These are phyloP conservation scores for Bambusicola thoracicus DNA, from an alignment of 2,113 vertebrate genomes.

Conservation along the genomic window DNA sequence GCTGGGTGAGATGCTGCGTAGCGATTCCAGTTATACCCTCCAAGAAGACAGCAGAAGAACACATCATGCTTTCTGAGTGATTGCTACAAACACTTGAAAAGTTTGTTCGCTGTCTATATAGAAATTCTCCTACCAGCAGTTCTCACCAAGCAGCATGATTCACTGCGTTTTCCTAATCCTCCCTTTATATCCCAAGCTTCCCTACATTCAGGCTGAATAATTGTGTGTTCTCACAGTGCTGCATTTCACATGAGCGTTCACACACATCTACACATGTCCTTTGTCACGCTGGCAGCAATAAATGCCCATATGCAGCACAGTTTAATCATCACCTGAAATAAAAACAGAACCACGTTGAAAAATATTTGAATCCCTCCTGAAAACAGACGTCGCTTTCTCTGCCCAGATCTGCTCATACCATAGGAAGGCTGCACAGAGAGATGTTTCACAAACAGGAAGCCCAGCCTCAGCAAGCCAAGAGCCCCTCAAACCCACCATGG, in stretches of 20 bases:
- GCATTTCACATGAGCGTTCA: background rate
- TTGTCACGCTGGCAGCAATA: background rate
- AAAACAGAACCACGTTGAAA: background rate
- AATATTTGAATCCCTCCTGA: background rate
- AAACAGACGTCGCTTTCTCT: background rate
- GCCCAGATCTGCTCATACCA: background rate
- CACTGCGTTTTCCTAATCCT: background rate
- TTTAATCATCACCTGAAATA: constrained; percentile 3
- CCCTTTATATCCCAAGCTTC: background rate
- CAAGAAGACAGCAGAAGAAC: background rate
- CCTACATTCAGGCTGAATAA: background rate
- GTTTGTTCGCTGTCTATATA: background rate
- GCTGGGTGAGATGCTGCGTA: background rate
- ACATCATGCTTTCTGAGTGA: accelerated
- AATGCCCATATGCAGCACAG: background rate
- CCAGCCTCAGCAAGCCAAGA: background rate
- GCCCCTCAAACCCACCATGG: background rate
- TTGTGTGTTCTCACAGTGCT: background rate
- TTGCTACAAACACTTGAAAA: background rate
- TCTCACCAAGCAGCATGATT: background rate
- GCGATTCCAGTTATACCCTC: background rate
- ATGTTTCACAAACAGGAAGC: constrained; percentile 17
- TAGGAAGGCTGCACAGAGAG: background rate
- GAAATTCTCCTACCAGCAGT: background rate
- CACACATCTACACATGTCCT: background rate